Conservation (phyloP, 2,113 vertebrate species). For the Boulengeromyrus knoepffleri region DNA sequence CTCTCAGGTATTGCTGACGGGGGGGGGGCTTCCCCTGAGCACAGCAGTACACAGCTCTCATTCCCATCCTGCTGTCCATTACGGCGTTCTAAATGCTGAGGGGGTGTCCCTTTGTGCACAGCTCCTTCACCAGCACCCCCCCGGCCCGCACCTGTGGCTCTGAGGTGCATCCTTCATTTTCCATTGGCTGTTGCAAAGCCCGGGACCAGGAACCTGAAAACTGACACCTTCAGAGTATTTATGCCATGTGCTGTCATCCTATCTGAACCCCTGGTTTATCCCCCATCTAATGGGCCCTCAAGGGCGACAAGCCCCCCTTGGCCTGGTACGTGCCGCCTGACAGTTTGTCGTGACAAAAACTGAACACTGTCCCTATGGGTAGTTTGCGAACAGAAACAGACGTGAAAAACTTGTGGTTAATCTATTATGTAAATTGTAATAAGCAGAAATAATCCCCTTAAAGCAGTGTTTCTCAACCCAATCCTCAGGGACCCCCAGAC, state of each 20-base stretch:
- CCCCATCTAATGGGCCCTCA: background rate
- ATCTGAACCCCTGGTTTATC: background rate
- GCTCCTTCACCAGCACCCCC: background rate
- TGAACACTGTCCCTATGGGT: background rate
- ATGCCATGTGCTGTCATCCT: background rate
- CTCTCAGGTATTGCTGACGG: background rate
- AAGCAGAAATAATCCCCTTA: background rate
- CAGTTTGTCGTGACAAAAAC: background rate
- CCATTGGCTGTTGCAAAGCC: background rate
- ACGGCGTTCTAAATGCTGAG: background rate
- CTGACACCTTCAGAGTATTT: background rate
- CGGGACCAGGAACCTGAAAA: background rate
- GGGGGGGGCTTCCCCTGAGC: background rate
- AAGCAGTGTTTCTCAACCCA: background rate
- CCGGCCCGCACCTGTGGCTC: background rate
- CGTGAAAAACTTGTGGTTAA: background rate
- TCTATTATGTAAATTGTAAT: constrained; percentile 9
- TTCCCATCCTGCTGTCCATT: background rate
- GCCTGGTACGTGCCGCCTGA: background rate
- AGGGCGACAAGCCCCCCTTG: too few species aligned
- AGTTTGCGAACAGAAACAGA: background rate
- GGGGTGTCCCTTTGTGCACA: background rate
- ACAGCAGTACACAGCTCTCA: background rate
- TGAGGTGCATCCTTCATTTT: background rate
- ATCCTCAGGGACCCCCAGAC: background rate